Conservation (phyloP, 2,113 vertebrate genomes). For the Machaerirhynchus nigripectus region DNA sequence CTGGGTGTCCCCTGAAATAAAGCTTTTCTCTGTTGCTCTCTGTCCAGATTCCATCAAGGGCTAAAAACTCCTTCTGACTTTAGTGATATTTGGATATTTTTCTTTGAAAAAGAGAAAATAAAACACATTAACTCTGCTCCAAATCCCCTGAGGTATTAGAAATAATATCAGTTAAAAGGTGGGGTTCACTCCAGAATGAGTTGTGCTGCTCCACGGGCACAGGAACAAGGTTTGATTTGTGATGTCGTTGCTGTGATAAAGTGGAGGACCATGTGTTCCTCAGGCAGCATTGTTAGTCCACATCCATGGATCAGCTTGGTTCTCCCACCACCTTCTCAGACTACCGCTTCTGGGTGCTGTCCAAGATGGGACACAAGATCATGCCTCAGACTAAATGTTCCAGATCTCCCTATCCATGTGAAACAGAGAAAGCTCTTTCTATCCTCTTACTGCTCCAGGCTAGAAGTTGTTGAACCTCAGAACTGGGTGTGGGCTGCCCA, state of each 20-base stretch:
- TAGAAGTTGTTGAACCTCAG: background rate
- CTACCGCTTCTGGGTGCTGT: background rate
- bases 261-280: rapidly evolving
- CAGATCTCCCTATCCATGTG: background rate
- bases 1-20: background rate
- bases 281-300: background rate
- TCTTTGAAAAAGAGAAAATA: background rate
- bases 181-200: background rate
- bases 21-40: background rate
- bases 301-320: background rate
- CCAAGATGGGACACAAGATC: background rate
- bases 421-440: background rate
- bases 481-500: background rate
- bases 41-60: background rate
- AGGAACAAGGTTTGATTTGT: background rate
- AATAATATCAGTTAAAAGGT: background rate
- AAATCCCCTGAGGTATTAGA: background rate
- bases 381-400: background rate
- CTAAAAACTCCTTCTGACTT: background rate
- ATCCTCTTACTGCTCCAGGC: background rate
- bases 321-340: background rate
- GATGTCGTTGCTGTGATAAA: background rate
- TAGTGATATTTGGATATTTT: background rate
- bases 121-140: background rate
- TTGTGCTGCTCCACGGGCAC: rapidly evolving